A percentile compares a stretch with the other conserved stretches of the same genome.
These are phyloP conservation scores for Hydropotes inermis DNA, from an alignment of 2,113 vertebrate species.

Conservation along the genomic window DNA sequence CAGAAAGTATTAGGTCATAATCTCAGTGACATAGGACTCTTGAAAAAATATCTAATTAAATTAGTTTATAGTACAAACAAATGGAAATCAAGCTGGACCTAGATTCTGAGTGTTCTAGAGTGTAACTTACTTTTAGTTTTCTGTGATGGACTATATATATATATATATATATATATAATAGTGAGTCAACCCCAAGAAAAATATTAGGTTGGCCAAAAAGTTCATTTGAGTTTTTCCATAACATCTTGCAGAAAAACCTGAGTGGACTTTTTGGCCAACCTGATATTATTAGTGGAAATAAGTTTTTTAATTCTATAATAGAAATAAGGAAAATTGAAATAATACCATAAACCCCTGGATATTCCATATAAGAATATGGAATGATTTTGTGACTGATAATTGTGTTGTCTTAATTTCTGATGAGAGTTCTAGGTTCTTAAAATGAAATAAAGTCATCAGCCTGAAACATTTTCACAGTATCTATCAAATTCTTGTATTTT, in stretches of 20 bases:
- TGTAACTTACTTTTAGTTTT: constrained; percentile 33
- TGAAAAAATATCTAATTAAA: constrained; percentile 53
- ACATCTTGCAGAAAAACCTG: neutral
- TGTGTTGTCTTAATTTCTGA: neutral
- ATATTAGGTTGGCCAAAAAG: neutral
- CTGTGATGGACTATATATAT: neutral
- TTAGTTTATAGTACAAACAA: constrained; percentile 38
- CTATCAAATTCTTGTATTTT: neutral
- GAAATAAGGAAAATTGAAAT: neutral
- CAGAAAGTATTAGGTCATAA: neutral
- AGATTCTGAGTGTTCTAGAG: constrained; percentile 5
- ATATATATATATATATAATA: neutral
- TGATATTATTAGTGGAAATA: neutral
- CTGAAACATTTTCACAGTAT: neutral
- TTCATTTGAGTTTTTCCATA: neutral
- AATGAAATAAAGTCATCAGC: neutral
- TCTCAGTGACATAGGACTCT: neutral
- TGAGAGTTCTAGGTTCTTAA: neutral
- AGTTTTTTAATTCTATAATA: neutral
- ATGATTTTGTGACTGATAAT: neutral
- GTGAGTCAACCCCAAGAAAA: neutral
- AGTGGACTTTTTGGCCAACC: neutral
- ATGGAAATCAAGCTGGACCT: neutral
- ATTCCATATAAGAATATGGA: neutral
- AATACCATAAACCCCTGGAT: neutral